phyloP scores from a whole-genome alignment of 2,113 vertebrate species.

The Terrapene triunguis region DNA sequence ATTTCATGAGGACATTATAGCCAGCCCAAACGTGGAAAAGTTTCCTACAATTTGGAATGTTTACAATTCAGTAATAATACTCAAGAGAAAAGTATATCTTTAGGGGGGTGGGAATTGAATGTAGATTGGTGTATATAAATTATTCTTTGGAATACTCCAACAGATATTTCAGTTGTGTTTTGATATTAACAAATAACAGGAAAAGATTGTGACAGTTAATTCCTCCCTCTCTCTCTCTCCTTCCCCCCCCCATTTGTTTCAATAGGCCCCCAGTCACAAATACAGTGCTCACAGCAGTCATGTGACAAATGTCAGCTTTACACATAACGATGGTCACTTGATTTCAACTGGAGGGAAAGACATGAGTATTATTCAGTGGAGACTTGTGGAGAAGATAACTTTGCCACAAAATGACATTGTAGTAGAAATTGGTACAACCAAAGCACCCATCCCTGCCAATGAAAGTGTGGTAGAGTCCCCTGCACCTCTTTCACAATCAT shows the following conservation, averaged over 20 bases:
- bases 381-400: constrained; percentile 89
- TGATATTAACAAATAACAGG: rapidly evolving
- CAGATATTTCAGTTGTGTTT: neutral
- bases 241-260: neutral
- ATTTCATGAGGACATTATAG: neutral
- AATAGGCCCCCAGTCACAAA: constrained; percentile 95
- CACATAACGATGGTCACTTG: constrained; percentile 91
- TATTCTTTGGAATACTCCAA: neutral
- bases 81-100: neutral
- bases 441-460: constrained; percentile 63
- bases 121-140: neutral
- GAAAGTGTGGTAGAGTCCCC: constrained; percentile 66
- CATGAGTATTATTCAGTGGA: constrained; percentile 98
- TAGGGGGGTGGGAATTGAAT: rapidly evolving
- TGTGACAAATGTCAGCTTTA: constrained; percentile 98
- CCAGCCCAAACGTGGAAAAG: neutral
- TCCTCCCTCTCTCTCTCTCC: constrained; percentile 17
- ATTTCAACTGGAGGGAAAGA: constrained; percentile 98
- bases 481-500: constrained; percentile 46
- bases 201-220: neutral
- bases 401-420: constrained; percentile 80
- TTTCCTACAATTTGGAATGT: neutral
- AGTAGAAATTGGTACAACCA: constrained; percentile 69
- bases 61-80: neutral
- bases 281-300: constrained; percentile 99